Conservation (phyloP, 2,113 vertebrate genomes). For the Anas platyrhynchos region DNA sequence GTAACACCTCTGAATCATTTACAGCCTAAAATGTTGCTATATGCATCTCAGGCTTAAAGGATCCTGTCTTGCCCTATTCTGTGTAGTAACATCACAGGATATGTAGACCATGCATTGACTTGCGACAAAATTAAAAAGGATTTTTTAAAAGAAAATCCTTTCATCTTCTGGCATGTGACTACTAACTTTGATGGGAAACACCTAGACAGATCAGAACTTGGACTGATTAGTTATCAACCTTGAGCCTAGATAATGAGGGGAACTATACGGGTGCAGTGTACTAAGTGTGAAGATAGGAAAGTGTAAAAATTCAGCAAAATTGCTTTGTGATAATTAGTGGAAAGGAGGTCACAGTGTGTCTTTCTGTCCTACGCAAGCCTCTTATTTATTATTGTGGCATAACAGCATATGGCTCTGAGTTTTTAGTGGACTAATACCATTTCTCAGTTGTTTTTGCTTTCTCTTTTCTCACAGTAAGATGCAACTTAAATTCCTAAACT, state of each 20-base stretch:
- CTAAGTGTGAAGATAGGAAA: background rate
- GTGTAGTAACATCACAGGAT: accelerated
- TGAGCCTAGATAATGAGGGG: background rate
- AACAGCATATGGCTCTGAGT: slow-evolving; percentile 18
- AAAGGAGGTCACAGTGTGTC: slow-evolving; percentile 24
- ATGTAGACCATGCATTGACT: background rate
- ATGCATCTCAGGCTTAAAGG: background rate
- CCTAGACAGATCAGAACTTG: background rate
- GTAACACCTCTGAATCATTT: background rate
- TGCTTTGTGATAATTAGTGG: slow-evolving; percentile 28
- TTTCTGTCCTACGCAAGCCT: background rate
- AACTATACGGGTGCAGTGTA: background rate
- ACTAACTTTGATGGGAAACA: background rate
- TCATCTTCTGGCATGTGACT: background rate
- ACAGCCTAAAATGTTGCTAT: background rate
- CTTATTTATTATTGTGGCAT: slow-evolving; percentile 35
- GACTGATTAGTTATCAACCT: background rate
- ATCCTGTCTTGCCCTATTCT: background rate
- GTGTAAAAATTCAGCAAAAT: slow-evolving; percentile 33
- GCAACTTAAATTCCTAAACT: slow-evolving; percentile 32
- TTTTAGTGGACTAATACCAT: slow-evolving; percentile 39
- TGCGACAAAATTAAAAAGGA: background rate
- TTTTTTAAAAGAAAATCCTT: background rate
- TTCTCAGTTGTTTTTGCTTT: slow-evolving; percentile 54
- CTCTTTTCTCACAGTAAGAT: slow-evolving; percentile 64